Conservation (phyloP, 2,113 vertebrate genomes). For the mouse (Mus musculus) region GRCm39 chr17:79661501-79662000, state of each 20-base stretch:
- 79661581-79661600: constrained; percentile 58
- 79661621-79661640: constrained; percentile 24
- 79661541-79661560: constrained; percentile 64
- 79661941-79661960: constrained; percentile 51
- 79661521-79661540: constrained; percentile 54
- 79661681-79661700: neutral
- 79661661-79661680: neutral
- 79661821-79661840: neutral
- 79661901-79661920: constrained; percentile 5
- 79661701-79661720: too few relatives aligned
- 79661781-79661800: neutral
- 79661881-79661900: neutral
- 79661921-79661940: constrained; percentile 59
- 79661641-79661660: neutral
- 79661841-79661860: neutral
- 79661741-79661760: constrained; percentile 64
- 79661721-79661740: neutral
- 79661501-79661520: constrained; percentile 83
- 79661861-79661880: neutral
- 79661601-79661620: constrained; percentile 60
- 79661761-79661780: neutral
- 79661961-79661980: constrained; percentile 22
- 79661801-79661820: constrained; percentile 53
- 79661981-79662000: constrained; percentile 28
- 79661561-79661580: constrained; percentile 65